Evolutionary conservation across 2,797 vertebrate genomes (phyloP).

Genomic region (Lemur catta): DNA sequence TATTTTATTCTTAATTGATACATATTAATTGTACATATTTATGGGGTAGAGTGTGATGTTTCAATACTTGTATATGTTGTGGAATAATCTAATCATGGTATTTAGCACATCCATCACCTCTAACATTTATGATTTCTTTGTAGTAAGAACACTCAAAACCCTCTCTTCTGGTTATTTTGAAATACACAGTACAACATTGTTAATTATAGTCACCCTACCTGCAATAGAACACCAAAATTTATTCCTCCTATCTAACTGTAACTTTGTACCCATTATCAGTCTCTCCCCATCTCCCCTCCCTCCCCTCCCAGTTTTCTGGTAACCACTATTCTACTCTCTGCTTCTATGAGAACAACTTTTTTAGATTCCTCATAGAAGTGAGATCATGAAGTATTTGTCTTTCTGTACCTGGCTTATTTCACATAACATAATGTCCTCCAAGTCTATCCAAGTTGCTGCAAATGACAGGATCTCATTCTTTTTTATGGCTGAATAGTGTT

Average conservation of each 20-base stretch:
- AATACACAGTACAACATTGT: too few species aligned
- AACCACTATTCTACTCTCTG: neutral
- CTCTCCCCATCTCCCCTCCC: neutral
- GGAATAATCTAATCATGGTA: too few species aligned
- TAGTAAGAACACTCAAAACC: neutral
- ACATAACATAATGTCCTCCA: neutral
- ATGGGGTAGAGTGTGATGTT: neutral
- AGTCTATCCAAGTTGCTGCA: neutral
- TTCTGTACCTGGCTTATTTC: neutral
- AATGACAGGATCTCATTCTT: neutral
- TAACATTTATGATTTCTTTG: neutral
- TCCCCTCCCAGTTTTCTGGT: neutral
- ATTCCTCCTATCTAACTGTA: neutral
- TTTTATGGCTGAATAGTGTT: neutral
- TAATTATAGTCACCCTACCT: neutral
- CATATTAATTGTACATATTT: neutral
- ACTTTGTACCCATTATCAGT: neutral
- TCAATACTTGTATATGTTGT: too few species aligned
- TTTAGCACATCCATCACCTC: neutral
- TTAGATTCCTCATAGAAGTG: neutral
- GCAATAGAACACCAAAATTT: neutral
- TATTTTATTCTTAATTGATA: neutral
- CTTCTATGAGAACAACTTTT: neutral
- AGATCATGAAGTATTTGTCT: neutral
- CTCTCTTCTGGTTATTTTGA: too few species aligned